A percentile compares a stretch with the other conserved stretches of the same genome.
Conservation (phyloP, 2,113 vertebrate species). For the Malurus cyaneus region DNA sequence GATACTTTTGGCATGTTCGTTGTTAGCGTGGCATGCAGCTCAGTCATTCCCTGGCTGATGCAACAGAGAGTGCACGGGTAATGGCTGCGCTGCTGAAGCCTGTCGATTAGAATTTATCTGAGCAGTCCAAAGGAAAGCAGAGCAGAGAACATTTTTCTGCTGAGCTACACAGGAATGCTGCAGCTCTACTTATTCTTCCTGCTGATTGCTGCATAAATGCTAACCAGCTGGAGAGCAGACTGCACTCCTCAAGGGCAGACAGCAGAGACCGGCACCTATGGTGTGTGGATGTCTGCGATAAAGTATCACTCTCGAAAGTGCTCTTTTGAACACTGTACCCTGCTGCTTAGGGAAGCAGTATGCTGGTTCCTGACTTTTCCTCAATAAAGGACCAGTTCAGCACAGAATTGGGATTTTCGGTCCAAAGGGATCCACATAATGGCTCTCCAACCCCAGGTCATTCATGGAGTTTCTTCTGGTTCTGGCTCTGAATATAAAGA, state of each 20-base stretch:
- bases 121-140: neutral
- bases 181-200: neutral
- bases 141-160: conserved; percentile 31
- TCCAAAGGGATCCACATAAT: neutral
- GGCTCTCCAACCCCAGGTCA: neutral
- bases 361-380: neutral
- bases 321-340: neutral
- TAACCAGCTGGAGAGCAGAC: neutral
- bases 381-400: neutral
- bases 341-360: neutral
- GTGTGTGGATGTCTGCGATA: neutral
- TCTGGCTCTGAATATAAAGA: neutral
- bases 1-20: neutral
- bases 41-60: neutral
- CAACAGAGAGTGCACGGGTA: neutral
- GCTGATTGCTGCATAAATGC: neutral
- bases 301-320: neutral
- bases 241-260: neutral
- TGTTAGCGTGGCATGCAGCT: neutral
- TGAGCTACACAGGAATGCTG: neutral
- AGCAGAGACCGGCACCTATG: neutral
- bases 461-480: neutral
- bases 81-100: neutral
- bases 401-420: neutral
- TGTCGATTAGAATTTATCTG: neutral